A percentile compares a stretch with the other conserved stretches of the same genome.
phyloP scores from a whole-genome alignment of 2,797 vertebrate species.

The Muscicapa comitata region DNA sequence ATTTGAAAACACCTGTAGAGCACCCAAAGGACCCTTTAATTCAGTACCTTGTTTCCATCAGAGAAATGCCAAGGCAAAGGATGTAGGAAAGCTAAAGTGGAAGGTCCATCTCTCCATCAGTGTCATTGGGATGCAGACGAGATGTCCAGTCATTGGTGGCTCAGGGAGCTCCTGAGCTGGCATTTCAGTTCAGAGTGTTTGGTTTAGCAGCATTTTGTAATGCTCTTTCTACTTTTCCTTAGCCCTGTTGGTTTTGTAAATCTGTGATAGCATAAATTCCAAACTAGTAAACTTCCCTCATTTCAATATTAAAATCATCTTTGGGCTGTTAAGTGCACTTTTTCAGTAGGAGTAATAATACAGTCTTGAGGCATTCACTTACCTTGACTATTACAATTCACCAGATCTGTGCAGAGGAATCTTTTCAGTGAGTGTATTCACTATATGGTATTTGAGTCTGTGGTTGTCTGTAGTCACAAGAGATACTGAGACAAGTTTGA shows the following conservation, averaged over 20 bases:
- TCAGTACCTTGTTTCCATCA: background rate
- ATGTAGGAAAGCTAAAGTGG: background rate
- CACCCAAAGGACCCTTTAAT: background rate
- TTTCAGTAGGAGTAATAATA: background rate
- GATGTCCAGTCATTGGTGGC: background rate
- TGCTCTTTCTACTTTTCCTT: background rate
- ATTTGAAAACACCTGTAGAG: background rate
- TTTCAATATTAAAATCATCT: background rate
- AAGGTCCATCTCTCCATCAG: background rate
- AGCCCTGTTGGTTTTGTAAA: background rate
- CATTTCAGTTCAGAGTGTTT: background rate
- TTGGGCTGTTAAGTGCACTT: background rate
- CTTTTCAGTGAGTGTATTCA: background rate
- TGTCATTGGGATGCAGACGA: background rate
- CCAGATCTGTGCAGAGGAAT: background rate
- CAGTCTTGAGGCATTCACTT: background rate
- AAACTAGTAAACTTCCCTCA: background rate
- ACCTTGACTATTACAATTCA: background rate
- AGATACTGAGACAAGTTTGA: background rate
- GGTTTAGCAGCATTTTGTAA: background rate
- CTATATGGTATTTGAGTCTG: background rate
- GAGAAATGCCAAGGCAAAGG: background rate
- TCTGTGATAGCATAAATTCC: background rate
- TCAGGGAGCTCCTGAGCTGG: background rate
- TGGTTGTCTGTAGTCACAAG: background rate